phyloP scores from a whole-genome alignment of 2,113 vertebrate species.

The Anser brachyrhynchus region DNA sequence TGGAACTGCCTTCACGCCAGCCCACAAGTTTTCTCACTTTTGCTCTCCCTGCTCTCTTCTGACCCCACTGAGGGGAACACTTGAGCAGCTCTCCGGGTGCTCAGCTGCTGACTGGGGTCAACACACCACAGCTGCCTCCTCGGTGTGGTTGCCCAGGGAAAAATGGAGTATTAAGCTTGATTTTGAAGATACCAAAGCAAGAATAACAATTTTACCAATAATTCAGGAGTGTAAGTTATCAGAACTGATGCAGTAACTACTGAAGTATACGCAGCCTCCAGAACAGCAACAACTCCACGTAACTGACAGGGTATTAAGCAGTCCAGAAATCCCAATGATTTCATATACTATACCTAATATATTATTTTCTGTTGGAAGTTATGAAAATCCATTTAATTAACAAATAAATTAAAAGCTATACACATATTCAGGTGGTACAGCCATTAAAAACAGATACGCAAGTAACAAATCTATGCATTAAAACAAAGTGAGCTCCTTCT shows the following conservation, averaged over 20 bases:
- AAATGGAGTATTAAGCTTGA: not conserved
- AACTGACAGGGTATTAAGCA: not conserved
- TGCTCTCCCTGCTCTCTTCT: not conserved
- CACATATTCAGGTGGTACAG: not conserved
- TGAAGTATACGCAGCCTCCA: not conserved
- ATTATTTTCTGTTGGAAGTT: not conserved
- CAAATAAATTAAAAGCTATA: not conserved
- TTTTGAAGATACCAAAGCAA: not conserved
- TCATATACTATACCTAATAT: not conserved
- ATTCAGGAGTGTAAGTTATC: not conserved
- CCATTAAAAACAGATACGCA: not conserved
- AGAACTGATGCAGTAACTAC: not conserved
- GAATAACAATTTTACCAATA: not conserved
- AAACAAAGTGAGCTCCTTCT: not conserved
- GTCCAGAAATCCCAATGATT: not conserved
- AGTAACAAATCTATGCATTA: not conserved
- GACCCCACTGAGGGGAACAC: not conserved
- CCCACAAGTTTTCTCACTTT: not conserved
- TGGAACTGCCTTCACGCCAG: accelerated
- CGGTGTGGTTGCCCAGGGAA: not conserved
- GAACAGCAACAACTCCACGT: not conserved
- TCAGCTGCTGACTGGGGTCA: not conserved
- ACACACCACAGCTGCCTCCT: not conserved
- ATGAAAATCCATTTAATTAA: not conserved
- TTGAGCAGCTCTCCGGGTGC: not conserved